phyloP scores from a whole-genome alignment of 2,888 invertebrate genomes.

The Pardosa pseudoannulata region DNA sequence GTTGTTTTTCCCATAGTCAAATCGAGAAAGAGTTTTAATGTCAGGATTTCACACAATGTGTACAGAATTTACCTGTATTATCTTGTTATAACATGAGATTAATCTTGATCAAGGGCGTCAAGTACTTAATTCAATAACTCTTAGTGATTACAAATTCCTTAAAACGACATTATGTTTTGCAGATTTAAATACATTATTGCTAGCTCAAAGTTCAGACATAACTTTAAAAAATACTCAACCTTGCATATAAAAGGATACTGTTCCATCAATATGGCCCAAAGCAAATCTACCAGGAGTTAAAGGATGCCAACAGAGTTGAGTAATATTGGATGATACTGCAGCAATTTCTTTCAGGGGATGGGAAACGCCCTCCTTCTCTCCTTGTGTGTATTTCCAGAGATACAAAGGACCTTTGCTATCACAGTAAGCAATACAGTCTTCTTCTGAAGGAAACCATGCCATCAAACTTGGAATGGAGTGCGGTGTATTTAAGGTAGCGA shows the following conservation, averaged over 20 bases:
- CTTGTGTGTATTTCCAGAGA: slow-evolving; percentile 76
- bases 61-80: no score
- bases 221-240: slow-evolving; percentile 75
- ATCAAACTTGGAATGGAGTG: slow-evolving; percentile 75
- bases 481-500: slow-evolving; percentile 76
- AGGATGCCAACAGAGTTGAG: slow-evolving; percentile 76
- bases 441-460: slow-evolving; percentile 77
- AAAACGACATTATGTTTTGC: no score
- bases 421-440: slow-evolving; percentile 75
- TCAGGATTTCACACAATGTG: no score
- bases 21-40: no score
- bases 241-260: slow-evolving; percentile 76
- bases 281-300: slow-evolving; percentile 76
- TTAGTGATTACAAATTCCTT: no score
- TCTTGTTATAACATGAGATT: no score
- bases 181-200: neutral
- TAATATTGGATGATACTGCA: slow-evolving; percentile 71
- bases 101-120: no score
- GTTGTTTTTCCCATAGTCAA: no score
- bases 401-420: slow-evolving; percentile 76
- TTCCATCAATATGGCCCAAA: slow-evolving; percentile 78
- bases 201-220: neutral
- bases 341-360: slow-evolving; percentile 72
- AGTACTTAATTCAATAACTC: no score
- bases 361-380: slow-evolving; percentile 66